Evolutionary conservation across 2,113 vertebrate species (phyloP).

Genomic region (Nerophis lumbriciformis): DNA sequence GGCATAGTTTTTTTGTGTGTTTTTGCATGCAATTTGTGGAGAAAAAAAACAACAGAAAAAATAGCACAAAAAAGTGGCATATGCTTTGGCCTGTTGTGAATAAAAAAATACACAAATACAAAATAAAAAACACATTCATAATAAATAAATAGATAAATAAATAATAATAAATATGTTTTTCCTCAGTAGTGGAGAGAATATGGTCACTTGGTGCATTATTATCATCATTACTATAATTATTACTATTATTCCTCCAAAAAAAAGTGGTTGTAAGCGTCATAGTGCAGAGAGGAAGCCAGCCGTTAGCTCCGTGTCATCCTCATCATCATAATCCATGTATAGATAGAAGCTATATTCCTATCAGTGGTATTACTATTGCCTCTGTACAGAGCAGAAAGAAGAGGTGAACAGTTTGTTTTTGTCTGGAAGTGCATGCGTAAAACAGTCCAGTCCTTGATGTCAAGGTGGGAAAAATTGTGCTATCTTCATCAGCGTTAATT

Average conservation of each 20-base stretch:
- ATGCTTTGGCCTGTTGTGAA: constrained; percentile 84
- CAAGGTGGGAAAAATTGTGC: constrained; percentile 72
- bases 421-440: constrained; percentile 72
- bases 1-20: constrained; percentile 77
- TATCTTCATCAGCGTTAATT: constrained; percentile 63
- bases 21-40: constrained; percentile 74
- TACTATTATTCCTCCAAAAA: constrained; percentile 53
- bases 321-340: constrained; percentile 47
- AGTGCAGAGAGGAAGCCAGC: constrained; percentile 60
- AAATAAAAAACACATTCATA: constrained; percentile 69
- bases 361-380: constrained; percentile 38
- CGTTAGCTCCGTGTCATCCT: constrained; percentile 39
- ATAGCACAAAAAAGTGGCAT: constrained; percentile 71
- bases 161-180: constrained; percentile 36
- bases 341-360: constrained; percentile 40
- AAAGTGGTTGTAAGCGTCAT: constrained; percentile 60
- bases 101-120: constrained; percentile 63
- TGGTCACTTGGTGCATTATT: constrained; percentile 70
- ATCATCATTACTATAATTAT: constrained; percentile 47
- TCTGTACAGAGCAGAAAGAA: constrained; percentile 60
- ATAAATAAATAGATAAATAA: constrained; percentile 41
- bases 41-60: constrained; percentile 48
- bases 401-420: constrained; percentile 50
- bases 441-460: constrained; percentile 73
- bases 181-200: constrained; percentile 62